phyloP scores from a whole-genome alignment of 2,888 invertebrate genomes.

The Onchidella celtica region DNA sequence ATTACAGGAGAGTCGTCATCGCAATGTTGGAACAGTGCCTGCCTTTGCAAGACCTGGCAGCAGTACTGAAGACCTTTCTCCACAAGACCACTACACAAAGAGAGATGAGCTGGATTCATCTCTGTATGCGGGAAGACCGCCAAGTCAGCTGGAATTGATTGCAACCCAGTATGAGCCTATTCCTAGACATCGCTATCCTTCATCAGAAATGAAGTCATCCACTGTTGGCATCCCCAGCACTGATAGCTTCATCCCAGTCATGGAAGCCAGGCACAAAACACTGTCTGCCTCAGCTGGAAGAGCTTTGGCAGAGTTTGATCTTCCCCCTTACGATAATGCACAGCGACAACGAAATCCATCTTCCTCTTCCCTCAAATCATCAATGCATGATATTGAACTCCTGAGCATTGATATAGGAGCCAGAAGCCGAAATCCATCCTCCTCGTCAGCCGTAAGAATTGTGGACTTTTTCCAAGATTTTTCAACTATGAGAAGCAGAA shows the following conservation, averaged over 20 bases:
- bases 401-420: neutral
- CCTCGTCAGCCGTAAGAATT: constrained; percentile 15
- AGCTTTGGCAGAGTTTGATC: constrained; percentile 3
- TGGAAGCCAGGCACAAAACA: constrained; percentile 27
- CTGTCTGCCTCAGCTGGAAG: constrained; percentile 10
- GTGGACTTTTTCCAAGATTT: neutral
- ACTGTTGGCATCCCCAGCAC: neutral
- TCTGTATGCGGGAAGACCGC: constrained; percentile 5
- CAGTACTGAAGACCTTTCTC: constrained; percentile 14
- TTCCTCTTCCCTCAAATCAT: constrained; percentile 34
- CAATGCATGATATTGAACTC: constrained; percentile 1
- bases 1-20: neutral
- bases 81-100: neutral
- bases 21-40: neutral
- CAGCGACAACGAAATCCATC: constrained; percentile 41
- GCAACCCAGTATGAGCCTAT: constrained; percentile 4
- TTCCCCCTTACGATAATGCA: constrained; percentile 9
- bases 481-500: constrained; percentile 29
- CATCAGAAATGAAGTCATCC: constrained; percentile 13
- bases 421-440: constrained; percentile 39
- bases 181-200: constrained; percentile 34
- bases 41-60: neutral
- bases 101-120: constrained; percentile 33
- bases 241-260: constrained; percentile 1
- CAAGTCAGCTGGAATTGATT: constrained; percentile 16